Evolutionary conservation across 2,113 vertebrate genomes (phyloP).

Genomic region (Catharus minimus): DNA sequence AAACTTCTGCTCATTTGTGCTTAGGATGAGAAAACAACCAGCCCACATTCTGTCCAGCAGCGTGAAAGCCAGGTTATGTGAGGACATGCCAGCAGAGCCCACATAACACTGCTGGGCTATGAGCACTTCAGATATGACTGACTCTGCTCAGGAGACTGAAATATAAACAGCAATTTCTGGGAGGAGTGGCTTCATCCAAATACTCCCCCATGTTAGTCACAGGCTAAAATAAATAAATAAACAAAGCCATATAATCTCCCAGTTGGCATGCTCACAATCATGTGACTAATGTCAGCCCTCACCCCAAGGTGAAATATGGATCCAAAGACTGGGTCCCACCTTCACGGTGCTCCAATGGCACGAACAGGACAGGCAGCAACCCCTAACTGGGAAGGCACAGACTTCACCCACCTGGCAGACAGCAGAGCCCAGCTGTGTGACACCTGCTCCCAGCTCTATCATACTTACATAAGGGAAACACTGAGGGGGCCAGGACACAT

Average conservation of each 20-base stretch:
- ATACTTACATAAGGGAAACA: not conserved
- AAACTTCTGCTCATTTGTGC: not conserved
- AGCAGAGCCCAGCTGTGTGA: not conserved
- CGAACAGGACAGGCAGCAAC: not conserved
- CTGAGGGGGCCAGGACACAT: not conserved
- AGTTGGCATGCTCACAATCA: not conserved
- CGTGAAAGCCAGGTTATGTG: not conserved
- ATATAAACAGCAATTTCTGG: slow-evolving; percentile 51
- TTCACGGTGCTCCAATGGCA: not conserved
- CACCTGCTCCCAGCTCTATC: not conserved
- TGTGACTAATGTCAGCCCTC: not conserved
- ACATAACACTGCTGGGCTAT: not conserved
- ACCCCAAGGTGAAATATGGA: not conserved
- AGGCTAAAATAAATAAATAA: slow-evolving; percentile 44
- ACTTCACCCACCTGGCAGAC: not conserved
- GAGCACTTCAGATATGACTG: not conserved
- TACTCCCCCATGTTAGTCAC: slow-evolving; percentile 45
- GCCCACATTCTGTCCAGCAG: not conserved
- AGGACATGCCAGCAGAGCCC: slow-evolving; percentile 20
- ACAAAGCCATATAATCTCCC: not conserved
- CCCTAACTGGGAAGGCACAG: not conserved
- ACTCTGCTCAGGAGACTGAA: slow-evolving; percentile 5
- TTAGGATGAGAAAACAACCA: not conserved
- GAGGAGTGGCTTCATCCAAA: slow-evolving; percentile 28
- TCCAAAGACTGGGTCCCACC: not conserved